Evolutionary conservation across 2,113 vertebrate genomes (phyloP).

Genomic region (Cathartes aura): DNA sequence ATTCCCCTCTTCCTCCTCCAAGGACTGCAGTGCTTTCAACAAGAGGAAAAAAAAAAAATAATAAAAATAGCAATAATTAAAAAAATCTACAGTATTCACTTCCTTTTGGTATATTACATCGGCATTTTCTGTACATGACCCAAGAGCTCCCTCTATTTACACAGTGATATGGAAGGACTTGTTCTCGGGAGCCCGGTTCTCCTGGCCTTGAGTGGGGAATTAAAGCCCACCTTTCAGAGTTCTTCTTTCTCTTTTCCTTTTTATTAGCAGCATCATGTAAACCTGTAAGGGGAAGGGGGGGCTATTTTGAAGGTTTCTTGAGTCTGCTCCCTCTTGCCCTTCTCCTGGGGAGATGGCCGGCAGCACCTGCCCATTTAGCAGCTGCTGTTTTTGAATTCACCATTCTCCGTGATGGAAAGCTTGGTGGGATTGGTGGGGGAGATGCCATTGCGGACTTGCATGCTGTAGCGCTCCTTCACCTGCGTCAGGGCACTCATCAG

Average conservation of each 20-base stretch:
- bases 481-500: conserved; percentile 94
- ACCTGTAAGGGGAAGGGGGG: conserved; percentile 22
- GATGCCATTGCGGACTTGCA: conserved; percentile 89
- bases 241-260: background rate
- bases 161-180: conserved; percentile 63
- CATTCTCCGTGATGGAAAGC: conserved; percentile 98
- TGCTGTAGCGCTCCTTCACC: conserved; percentile 94
- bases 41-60: conserved; percentile 67
- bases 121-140: conserved; percentile 81
- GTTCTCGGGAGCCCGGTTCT: conserved; percentile 18
- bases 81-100: conserved; percentile 82
- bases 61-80: conserved; percentile 83
- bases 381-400: conserved; percentile 98
- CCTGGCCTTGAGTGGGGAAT: conserved; percentile 57
- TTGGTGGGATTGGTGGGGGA: conserved; percentile 93
- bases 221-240: conserved; percentile 34
- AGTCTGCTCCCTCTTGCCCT: background rate
- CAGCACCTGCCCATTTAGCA: conserved; percentile 78
- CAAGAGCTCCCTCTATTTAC: conserved; percentile 75
- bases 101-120: conserved; percentile 81
- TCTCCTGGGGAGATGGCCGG: background rate
- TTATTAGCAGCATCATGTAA: conserved; percentile 66
- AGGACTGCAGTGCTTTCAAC: conserved; percentile 77
- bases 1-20: conserved; percentile 53
- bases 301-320: background rate